Evolutionary conservation across 1,140 invertebrate genomes (phyloP).

Genomic region (Atta texana): DNA sequence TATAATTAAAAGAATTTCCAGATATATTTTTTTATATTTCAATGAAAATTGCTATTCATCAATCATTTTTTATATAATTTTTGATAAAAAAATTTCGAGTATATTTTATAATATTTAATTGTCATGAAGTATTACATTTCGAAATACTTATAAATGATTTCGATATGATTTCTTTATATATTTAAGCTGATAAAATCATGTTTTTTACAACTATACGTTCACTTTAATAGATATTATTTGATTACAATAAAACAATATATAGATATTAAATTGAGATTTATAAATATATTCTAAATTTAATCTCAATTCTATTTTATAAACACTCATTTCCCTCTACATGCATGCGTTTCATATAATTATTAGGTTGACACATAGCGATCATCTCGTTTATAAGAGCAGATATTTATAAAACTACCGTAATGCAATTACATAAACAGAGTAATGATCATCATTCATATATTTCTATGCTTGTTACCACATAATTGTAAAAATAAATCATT

Average conservation of each 20-base stretch:
- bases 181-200: too few species aligned
- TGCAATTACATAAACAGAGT: slow-evolving; percentile 29
- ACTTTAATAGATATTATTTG: not conserved
- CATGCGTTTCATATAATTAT: not conserved
- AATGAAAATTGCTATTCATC: not conserved
- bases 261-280: not conserved
- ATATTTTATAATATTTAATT: slow-evolving; percentile 1
- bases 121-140: not conserved
- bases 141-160: not conserved
- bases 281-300: not conserved
- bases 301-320: not conserved
- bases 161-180: not conserved
- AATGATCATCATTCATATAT: slow-evolving; percentile 12
- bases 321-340: too few species aligned
- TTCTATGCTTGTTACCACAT: not conserved
- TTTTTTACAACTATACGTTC: not conserved
- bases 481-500: slow-evolving; percentile 19
- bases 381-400: not conserved
- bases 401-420: slow-evolving; percentile 25
- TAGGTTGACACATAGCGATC: slow-evolving; percentile 11
- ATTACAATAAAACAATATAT: not conserved
- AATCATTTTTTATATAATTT: not conserved
- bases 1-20: not conserved
- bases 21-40: not conserved
- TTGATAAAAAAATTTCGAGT: not conserved